Evolutionary conservation across 2,888 invertebrate genomes (phyloP), one percentile per base, ranked within the genome.

Genomic region (Caenorhabditis sulstoni): DNA sequence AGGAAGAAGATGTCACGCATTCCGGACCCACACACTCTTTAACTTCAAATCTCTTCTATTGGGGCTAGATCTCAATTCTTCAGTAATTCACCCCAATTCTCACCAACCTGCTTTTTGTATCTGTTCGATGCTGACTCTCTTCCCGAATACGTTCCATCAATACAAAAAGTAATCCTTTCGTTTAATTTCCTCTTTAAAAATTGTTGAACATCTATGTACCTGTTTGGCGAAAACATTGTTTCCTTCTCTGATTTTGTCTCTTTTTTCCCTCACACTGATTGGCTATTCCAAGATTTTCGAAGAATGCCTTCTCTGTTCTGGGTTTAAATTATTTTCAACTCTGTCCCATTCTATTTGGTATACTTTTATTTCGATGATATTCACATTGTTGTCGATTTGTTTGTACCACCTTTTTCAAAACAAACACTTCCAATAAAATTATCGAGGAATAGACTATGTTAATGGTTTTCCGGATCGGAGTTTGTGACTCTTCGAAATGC

Each of bases 31-130:
- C 44, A 50, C 44, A 47, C 16, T 52, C 73, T 58, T 65, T 64
- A 64, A 65, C 50, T 57, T 16, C 50, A 65, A 74, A 65, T 57
- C 62, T 74, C 73, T 74, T 47, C 39, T 58, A 61, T 71, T 58
- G 74, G 79, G 65, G 64, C 50, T 79, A 74, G 79, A 79, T 79
- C 79, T 79, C 79, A 79, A 74, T 58, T 78, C 71, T 58, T 74
- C 65, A 66, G 65, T 74, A 65, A 65, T 62, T 62, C 53, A 53
- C 29, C 57, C 44, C 35, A 52, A 64, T 47, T 37, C 37, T 29
- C 35, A 22, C 39, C 37, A 9, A 35, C 37, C 41, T n/a, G n/a
- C n/a, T 52, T 39, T 45, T 44, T 20, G 44, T 53, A 64, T 61
- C 44, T 61, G 45, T 70, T 70, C 70, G 53, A 70, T 62, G 62